Percentiles rank a stretch among this genome's conserved stretches.
phyloP scores from a whole-genome alignment of 2,113 vertebrate species.

The Amblyornis subalaris region DNA sequence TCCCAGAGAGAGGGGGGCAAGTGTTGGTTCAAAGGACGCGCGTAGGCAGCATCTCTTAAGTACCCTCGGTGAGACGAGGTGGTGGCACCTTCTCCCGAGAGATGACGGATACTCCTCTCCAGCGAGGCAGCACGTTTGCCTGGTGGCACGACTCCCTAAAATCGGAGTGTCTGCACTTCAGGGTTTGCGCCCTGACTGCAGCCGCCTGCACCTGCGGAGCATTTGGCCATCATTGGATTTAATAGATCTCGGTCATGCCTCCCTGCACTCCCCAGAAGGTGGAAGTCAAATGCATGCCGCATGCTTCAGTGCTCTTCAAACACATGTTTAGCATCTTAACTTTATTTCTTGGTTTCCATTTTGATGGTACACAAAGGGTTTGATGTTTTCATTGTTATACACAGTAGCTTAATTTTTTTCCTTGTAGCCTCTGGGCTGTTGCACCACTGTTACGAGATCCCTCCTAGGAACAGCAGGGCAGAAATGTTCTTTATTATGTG shows the following conservation, averaged over 20 bases:
- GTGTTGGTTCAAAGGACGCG: accelerated
- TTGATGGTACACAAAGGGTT: conserved; percentile 44
- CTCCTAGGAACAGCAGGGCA: conserved; percentile 30
- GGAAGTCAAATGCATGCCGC: conserved; percentile 13
- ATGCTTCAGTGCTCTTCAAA: conserved; percentile 48
- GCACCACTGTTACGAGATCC: conserved; percentile 14
- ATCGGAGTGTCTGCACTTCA: neutral
- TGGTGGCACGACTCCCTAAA: neutral
- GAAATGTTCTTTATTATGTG: conserved; percentile 28
- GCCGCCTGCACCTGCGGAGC: neutral
- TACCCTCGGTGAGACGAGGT: neutral
- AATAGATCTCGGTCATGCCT: conserved; percentile 33
- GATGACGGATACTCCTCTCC: accelerated
- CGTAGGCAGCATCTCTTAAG: neutral
- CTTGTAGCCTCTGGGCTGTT: conserved; percentile 51
- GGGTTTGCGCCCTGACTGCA: neutral
- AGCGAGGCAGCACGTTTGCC: neutral
- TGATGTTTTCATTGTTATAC: conserved; percentile 59
- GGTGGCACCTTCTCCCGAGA: neutral
- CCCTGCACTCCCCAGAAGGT: neutral
- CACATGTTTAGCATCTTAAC: conserved; percentile 57
- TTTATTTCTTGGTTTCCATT: conserved; percentile 59
- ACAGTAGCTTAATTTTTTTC: conserved; percentile 46
- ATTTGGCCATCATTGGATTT: neutral
- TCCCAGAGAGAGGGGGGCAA: neutral